A percentile compares a stretch with the other conserved stretches of the same genome.
phyloP scores from a whole-genome alignment of 2,888 invertebrate species.

The Fissipunctia ypsillon region DNA sequence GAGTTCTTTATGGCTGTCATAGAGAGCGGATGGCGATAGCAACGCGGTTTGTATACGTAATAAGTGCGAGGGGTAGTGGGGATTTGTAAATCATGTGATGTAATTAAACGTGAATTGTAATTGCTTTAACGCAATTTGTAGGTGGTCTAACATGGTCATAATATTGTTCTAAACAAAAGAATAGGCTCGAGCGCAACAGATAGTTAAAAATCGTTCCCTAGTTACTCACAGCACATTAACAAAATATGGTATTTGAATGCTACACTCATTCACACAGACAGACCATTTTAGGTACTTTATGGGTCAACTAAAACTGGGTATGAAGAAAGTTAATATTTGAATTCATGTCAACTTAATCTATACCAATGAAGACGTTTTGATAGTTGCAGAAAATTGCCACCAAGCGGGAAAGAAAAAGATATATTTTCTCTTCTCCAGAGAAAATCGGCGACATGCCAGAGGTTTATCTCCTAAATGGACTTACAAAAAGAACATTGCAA shows the following conservation, averaged over 20 bases:
- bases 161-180: not conserved
- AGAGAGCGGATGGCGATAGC: slow-evolving; percentile 27
- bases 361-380: not conserved
- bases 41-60: slow-evolving; percentile 23
- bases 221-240: not conserved
- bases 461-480: slow-evolving; percentile 9
- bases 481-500: slow-evolving; percentile 10
- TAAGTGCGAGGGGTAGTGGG: not conserved
- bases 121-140: not conserved
- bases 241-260: not conserved
- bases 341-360: not conserved
- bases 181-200: not conserved
- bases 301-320: not conserved
- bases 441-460: not conserved
- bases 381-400: slow-evolving; percentile 2
- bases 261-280: not conserved
- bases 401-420: not conserved
- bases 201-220: not conserved
- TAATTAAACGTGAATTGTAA: not conserved
- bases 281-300: not conserved
- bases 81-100: not conserved
- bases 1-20: slow-evolving; percentile 41
- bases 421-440: not conserved
- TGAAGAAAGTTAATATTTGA: not conserved
- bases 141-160: not conserved